A percentile compares a stretch with the other conserved stretches of the same genome.
Conservation (phyloP, 1,140 invertebrate genomes). For the Phymorhynchus buccinoides region DNA sequence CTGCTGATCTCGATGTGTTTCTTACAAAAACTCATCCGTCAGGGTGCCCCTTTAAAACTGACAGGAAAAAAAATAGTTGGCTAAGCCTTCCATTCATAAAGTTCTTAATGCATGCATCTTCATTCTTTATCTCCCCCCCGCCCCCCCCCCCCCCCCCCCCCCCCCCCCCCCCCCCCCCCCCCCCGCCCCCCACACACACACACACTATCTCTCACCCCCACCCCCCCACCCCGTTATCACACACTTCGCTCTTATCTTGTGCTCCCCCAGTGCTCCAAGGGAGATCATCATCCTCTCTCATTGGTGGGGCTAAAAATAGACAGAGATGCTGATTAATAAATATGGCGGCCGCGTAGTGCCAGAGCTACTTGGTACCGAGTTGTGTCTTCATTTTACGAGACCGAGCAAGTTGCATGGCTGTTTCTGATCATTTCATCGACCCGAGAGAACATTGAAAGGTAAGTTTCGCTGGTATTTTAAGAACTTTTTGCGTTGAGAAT, state of each 20-base stretch:
- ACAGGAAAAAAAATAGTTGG: no score
- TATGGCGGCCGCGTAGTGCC: constrained; percentile 37
- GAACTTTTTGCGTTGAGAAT: no score
- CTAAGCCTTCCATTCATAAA: no score
- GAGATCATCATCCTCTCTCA: constrained; percentile 32
- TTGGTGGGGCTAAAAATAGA: constrained; percentile 39
- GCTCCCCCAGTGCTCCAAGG: constrained; percentile 12
- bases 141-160: no score
- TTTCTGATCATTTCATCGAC: neutral
- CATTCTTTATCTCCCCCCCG: no score
- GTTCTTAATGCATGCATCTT: no score
- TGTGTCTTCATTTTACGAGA: constrained; percentile 29
- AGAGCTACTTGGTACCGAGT: constrained; percentile 10
- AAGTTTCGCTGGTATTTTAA: neutral
- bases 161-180: neutral
- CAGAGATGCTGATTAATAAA: constrained; percentile 41
- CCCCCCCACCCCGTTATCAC: constrained; percentile 9
- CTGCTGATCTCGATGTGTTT: no score
- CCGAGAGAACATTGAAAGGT: constrained; percentile 27
- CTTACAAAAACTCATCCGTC: no score
- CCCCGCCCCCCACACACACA: no score
- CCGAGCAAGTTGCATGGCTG: constrained; percentile 30
- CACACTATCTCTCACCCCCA: no score
- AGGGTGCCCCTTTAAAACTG: no score
- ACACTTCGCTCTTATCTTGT: constrained; percentile 13